Base-by-base conservation (phyloP, 2,113 vertebrate genomes). In the Pygathrix nemaeus region DNA sequence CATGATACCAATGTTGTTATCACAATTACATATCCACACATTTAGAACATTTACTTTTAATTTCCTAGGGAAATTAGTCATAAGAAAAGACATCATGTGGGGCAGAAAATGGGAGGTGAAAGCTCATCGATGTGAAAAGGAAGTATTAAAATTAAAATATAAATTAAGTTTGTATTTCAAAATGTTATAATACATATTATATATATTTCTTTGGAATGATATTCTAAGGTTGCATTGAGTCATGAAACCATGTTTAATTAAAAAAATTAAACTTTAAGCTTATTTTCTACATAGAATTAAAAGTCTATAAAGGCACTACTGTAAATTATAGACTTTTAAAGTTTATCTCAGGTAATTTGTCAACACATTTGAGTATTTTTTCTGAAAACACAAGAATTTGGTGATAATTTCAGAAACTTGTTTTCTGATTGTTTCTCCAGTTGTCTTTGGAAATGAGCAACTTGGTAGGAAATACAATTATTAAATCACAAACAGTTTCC, bases 81-180 rank as follows among this genome's bases (percentile, higher is more conserved):
- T 87, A 72, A 79, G 61, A 73, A 73, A 84, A 79, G 17, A 35
- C 32, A 80, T 59, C 59, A 43, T 27, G 25, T 66, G 23, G 8
- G 4, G 5, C 25, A 66, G 9, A 13, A 85, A 88, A 81, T 61
- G 8, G 6, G 40, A 59, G 66, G n/a, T 50, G 50, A 84, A 85
- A 92, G 1, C 2, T 76, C 30, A 55, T 17, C 83, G 2, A 30
- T 92, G 13, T 50, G n/a, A 76, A 84, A 96, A 21, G 3, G 5
- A 89, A 78, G 45, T 52, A 35, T 35, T 92, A 79, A 93, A 95
- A 82, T 57, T 43, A 89, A 79, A 93, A 96, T 68, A 68, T 17
- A 35, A 68, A 68, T 68, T 66, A 32, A 66, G 64, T 66, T 66
- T 17, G 32, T 68, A 17, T 35, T 68, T 64, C 61, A 30, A 64